Evolutionary conservation across 2,888 invertebrate genomes (phyloP), one percentile per base, ranked within the genome.

Genomic region (Trichogramma dendrolimi): DNA sequence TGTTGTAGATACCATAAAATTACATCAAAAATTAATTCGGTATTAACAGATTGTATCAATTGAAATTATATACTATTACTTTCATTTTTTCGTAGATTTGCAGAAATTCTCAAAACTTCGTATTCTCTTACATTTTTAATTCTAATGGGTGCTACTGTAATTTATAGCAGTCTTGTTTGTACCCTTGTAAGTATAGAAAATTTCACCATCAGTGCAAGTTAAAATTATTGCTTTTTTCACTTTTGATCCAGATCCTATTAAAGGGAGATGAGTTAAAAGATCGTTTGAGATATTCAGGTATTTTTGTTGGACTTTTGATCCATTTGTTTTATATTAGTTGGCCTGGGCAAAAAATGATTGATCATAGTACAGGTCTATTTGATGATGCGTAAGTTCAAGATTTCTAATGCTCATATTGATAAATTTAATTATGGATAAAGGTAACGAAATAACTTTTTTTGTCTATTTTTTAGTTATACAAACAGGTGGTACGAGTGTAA

Each of bases 341-440:
- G 50, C 58, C 58, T 10, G 58, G 58, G 2, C 58, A 58, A 39
- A 38, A 44, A 58, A 8, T 58, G 6, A 58, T 58, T 39, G 51
- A 51, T 39, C 44, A 58, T 2, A 58, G 51, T 11, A 44, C 7
- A 5, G 50, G 50, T 4, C 43, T 50, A 7, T 58, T 44, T 44
- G 6, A 39, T 5, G 51, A 51, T 39, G 58, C 51, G 50, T 44
- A 51, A 39, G 48, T 48, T 6, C 43, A 39, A n/a, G 1, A 8
- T 3, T 27, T 7, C 5, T 39, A 38, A 27, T 6, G n/a, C 8
- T 6, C 8, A 50, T 50, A 6, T 39, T 27, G 7, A 27, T 50
- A 38, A 4, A 1, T 27, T 7, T 0, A 38, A 2, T 39, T 50
- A 11, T 27, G 7, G 39, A 50, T 27, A 1, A 41, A 40, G 1